A percentile compares a stretch with the other conserved stretches of the same genome.
phyloP scores from a whole-genome alignment of 2,888 invertebrate species.

The Nasonovia ribisnigri region DNA sequence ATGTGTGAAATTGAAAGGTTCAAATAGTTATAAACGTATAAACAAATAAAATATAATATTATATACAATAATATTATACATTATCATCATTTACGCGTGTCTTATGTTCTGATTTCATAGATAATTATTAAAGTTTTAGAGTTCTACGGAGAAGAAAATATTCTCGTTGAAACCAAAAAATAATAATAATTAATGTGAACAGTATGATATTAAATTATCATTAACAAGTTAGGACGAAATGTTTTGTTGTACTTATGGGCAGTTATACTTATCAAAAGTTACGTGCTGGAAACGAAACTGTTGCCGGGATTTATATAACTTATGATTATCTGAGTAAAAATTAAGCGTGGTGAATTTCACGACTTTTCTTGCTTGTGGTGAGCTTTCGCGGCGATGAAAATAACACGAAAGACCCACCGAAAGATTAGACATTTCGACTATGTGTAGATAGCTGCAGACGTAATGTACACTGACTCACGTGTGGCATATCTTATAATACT shows the following conservation, averaged over 20 bases:
- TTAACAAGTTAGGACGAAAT: background rate
- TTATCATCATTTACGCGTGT: background rate
- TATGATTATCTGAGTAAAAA: background rate
- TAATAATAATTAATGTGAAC: background rate
- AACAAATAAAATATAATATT: background rate
- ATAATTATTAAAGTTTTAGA: background rate
- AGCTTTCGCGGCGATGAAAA: background rate
- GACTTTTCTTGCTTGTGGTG: background rate
- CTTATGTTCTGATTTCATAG: background rate
- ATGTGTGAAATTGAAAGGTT: background rate
- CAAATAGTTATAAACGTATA: background rate
- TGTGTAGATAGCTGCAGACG: too few relatives aligned
- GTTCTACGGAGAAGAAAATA: background rate
- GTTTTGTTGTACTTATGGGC: background rate
- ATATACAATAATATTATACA: background rate
- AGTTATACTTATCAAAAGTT: background rate
- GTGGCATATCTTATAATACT: too few relatives aligned
- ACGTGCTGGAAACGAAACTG: background rate
- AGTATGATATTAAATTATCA: background rate
- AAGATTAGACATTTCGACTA: background rate
- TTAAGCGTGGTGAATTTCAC: background rate
- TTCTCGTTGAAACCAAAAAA: background rate
- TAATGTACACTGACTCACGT: too few relatives aligned
- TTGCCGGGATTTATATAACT: background rate
- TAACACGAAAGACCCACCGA: background rate